Evolutionary conservation across 2,113 vertebrate genomes (phyloP), one percentile per base, ranked within the genome.

Genomic region (Trichomycterus rosablanca): DNA sequence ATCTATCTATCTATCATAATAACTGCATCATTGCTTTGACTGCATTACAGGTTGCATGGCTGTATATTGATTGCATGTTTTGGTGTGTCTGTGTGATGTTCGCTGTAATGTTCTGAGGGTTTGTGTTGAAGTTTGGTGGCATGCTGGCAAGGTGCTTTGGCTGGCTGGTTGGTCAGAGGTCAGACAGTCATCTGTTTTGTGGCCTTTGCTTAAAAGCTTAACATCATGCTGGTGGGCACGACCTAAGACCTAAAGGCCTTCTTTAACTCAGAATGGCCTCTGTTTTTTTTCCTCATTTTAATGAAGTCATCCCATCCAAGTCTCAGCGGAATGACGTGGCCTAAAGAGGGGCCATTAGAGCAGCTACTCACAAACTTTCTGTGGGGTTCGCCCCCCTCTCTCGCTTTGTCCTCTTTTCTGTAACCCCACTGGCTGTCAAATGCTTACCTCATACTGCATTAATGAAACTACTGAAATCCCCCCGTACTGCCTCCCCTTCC

Each of bases 121-220:
- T 63, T 80, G 77, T 77, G 32, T 77, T 65, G 53, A 78, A 79
- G 76, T 81, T 67, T 74, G 87, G 81, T 83, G 83, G 90, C 91
- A 91, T 92, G 93, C 86, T 91, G 86, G 88, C 89, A 86, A 62
- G 83, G 80, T 80, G 85, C 80, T 86, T 77, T 89, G 91, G 91
- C 92, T 93, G 90, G 86, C 86, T n/a, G n/a, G n/a, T n/a, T 66
- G 66, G 61, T 83, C 67, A 54, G 3, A 68, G 56, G 57, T 50
- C 45, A 32, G 44, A 40, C 7, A 18, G 30, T 73, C 66, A 68
- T 58, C 48, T 10, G 56, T 68, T 70, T 72, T 45, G 57, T 62
- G 61, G 55, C 65, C 26, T 67, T 60, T 39, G 57, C 39, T 42
- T 55, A 24, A 61, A 30, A 66, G 52, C 11, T 46, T 63, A 32